Evolutionary conservation across 1,140 invertebrate genomes (phyloP), one percentile per base, ranked within the genome.

Genomic region (Leptinotarsa defecta): DNA sequence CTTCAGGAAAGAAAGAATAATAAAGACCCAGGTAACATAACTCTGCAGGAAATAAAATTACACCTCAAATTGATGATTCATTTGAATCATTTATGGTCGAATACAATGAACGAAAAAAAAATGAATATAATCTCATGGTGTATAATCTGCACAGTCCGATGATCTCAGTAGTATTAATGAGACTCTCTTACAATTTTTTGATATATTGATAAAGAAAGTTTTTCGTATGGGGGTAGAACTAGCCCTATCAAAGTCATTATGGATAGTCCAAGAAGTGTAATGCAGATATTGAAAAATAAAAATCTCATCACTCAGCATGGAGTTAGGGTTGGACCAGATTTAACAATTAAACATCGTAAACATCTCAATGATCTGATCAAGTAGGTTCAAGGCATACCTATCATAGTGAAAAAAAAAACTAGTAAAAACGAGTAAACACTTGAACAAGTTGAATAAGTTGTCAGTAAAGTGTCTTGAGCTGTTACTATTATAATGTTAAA

Each of bases 201-300:
- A 11, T 20, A 64, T 64, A 64, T 64, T 64, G 19, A 64, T 15
- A 64, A 64, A 64, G 63, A n/a, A n/a, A n/a, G n/a, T 64, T 64
- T 64, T 64, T 8, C 8, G 63, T 64, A 64, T 64, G 63, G 63
- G 13, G 63, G 27, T 64, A 64, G 19, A 20, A 4, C 63, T 64
- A 64, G 63, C 5, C 63, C 63, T 64, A 17, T 64, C 63, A 64
- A 64, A 20, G 63, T 64, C 63, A 20, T 64, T 20, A 64, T 3
- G 13, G 63, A 64, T 64, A 64, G 63, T 64, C 63, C 63, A 64
- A 19, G 57, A 15, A 61, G 63, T 64, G 63, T 64, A 64, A 3
- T 64, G 63, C 63, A 24, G 63, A 64, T 64, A 17, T 64, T 64
- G 63, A 64, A 64, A 64, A 64, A 64, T 20, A 64, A 64, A 64